phyloP scores from a whole-genome alignment of 2,888 invertebrate genomes.

The Drosophila mayaguana region DNA sequence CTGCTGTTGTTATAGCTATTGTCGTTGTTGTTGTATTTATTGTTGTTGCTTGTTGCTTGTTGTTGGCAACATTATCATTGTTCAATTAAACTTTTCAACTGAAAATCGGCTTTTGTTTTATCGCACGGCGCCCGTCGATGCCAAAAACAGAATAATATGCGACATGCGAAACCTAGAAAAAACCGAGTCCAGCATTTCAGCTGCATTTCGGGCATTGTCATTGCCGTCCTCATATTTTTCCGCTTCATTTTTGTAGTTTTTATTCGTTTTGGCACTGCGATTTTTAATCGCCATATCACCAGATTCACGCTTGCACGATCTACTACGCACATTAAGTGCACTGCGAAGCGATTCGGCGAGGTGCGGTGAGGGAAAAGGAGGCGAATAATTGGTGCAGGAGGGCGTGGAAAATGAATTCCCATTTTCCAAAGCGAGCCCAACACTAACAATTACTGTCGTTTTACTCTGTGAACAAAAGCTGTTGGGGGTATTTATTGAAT shows the following conservation, averaged over 20 bases:
- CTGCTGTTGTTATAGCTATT: conserved; percentile 11
- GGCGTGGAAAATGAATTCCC: conserved; percentile 56
- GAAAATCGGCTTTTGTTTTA: conserved; percentile 81
- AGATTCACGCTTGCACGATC: conserved; percentile 79
- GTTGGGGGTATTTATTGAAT: conserved; percentile 1
- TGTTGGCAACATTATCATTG: conserved; percentile 74
- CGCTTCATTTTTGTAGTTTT: neutral
- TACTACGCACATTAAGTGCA: conserved; percentile 77
- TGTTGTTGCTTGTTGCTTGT: conserved; percentile 13
- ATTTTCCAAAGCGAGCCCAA: conserved; percentile 65
- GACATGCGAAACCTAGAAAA: conserved; percentile 32
- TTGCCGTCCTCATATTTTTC: conserved; percentile 40
- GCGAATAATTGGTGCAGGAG: conserved; percentile 23
- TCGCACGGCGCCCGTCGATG: conserved; percentile 66
- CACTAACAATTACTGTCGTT: conserved; percentile 71
- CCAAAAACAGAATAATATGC: conserved; percentile 65
- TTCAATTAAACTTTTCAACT: conserved; percentile 81
- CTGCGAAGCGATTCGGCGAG: neutral
- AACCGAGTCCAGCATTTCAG: conserved; percentile 22
- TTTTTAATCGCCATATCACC: conserved; percentile 79
- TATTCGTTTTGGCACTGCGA: conserved; percentile 56
- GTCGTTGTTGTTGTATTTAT: conserved; percentile 20
- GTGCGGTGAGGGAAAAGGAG: neutral
- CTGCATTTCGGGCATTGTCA: conserved; percentile 47
- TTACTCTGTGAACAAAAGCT: conserved; percentile 14